Evolutionary conservation across 2,888 invertebrate species (phyloP).

Genomic region (Pollenia griseotomentosa): DNA sequence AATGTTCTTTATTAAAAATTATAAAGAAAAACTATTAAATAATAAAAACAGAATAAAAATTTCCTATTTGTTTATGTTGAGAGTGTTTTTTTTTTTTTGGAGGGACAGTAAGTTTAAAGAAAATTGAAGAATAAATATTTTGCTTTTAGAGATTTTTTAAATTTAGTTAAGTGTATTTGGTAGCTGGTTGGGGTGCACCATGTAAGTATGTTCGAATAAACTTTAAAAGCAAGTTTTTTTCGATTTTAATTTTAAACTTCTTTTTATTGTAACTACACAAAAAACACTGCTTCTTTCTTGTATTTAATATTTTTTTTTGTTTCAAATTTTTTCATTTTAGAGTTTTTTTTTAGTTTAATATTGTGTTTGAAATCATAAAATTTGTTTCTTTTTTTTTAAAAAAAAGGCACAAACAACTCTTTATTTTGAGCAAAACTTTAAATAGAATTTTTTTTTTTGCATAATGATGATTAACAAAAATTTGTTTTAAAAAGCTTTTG

Average conservation of each 20-base stretch:
- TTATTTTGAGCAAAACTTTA: too few relatives aligned
- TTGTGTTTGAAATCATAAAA: conserved; percentile 18
- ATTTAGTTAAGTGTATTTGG: neutral
- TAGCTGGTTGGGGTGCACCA: neutral
- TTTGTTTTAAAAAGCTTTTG: conserved; percentile 32
- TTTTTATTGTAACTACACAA: conserved; percentile 7
- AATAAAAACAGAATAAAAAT: neutral
- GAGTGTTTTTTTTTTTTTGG: too few relatives aligned
- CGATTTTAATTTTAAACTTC: conserved; percentile 10
- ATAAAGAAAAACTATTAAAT: neutral
- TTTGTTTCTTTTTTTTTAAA: conserved; percentile 35
- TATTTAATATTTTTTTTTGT: conserved; percentile 41
- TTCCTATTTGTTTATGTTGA: too few relatives aligned
- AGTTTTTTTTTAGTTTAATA: neutral
- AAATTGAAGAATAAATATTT: too few relatives aligned
- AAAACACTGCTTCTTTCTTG: conserved; percentile 8
- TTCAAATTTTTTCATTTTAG: conserved; percentile 54
- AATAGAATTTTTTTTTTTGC: too few relatives aligned
- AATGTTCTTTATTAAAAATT: neutral
- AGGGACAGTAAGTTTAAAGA: too few relatives aligned
- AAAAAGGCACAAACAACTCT: conserved; percentile 63
- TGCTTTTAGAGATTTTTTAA: too few relatives aligned
- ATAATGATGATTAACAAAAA: neutral
- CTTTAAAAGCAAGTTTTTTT: conserved; percentile 17
- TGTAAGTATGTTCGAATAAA: neutral